phyloP scores from a whole-genome alignment of 2,797 vertebrate genomes.

The Sarcophilus harrisii region DNA sequence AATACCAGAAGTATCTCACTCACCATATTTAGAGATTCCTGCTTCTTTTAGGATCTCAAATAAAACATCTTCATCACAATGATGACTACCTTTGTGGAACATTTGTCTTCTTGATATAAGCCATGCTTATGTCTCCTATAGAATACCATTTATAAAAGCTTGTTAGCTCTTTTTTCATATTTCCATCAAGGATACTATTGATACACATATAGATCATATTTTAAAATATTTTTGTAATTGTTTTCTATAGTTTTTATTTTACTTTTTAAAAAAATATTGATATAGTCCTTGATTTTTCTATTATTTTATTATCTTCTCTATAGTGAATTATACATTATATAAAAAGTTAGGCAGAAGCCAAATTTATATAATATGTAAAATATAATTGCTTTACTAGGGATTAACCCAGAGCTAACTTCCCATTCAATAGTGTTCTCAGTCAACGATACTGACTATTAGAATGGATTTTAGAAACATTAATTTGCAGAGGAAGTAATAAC shows the following conservation, averaged over 20 bases:
- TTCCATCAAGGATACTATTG: neutral
- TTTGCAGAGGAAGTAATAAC: neutral
- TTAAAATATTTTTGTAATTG: neutral
- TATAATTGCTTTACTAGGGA: neutral
- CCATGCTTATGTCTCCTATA: neutral
- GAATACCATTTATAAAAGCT: neutral
- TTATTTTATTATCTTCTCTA: neutral
- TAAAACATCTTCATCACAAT: neutral
- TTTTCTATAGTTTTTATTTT: neutral
- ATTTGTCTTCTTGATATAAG: neutral
- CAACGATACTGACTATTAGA: neutral
- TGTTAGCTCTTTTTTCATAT: neutral
- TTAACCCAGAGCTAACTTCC: neutral
- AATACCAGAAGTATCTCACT: neutral
- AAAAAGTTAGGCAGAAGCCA: neutral
- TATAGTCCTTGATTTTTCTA: neutral
- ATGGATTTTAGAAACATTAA: neutral
- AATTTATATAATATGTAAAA: neutral
- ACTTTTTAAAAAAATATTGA: neutral
- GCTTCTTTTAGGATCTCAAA: neutral
- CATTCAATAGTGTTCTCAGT: neutral
- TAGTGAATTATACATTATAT: neutral
- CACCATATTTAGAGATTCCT: neutral
- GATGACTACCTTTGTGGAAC: neutral
- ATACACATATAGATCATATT: neutral